These are phyloP conservation scores for Proterorhinus semilunaris DNA, from an alignment of 2,113 vertebrate species.

Conservation along the genomic window DNA sequence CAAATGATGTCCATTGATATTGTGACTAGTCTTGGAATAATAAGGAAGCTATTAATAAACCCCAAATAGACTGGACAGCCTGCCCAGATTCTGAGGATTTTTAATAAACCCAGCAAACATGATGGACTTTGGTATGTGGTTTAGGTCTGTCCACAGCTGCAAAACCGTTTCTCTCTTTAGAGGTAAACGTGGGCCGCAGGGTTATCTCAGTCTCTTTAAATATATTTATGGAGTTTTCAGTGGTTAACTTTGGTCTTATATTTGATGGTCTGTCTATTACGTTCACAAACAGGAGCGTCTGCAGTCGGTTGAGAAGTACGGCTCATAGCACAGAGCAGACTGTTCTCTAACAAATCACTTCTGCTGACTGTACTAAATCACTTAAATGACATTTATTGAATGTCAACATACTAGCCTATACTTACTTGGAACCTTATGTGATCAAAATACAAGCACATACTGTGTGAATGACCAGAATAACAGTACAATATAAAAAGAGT, in stretches of 20 bases:
- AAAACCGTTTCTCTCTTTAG: no score
- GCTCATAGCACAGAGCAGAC: slow-evolving; percentile 35
- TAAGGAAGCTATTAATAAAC: slow-evolving; percentile 14
- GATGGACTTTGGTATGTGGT: no score
- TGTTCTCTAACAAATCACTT: slow-evolving; percentile 57
- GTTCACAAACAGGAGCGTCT: slow-evolving; percentile 17
- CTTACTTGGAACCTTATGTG: slow-evolving; percentile 23
- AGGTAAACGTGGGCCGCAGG: neutral
- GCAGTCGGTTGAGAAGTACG: slow-evolving; percentile 10
- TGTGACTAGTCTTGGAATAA: slow-evolving; percentile 16
- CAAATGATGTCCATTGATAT: slow-evolving; percentile 38
- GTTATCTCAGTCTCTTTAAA: slow-evolving; percentile 8
- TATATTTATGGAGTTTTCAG: no score
- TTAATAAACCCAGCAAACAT: neutral
- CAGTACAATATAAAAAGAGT: neutral
- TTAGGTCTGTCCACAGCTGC: no score
- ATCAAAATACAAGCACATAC: slow-evolving; percentile 11
- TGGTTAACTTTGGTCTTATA: neutral
- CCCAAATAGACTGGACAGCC: slow-evolving; percentile 22
- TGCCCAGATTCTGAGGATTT: slow-evolving; percentile 33
- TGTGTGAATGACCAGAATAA: neutral
- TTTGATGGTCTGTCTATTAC: neutral
- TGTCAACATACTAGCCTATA: slow-evolving; percentile 22
- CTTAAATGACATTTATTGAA: slow-evolving; percentile 57
- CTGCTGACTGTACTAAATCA: slow-evolving; percentile 49